Base-by-base conservation (phyloP, 2,797 vertebrate genomes). In the Loris lydekkerianus region DNA sequence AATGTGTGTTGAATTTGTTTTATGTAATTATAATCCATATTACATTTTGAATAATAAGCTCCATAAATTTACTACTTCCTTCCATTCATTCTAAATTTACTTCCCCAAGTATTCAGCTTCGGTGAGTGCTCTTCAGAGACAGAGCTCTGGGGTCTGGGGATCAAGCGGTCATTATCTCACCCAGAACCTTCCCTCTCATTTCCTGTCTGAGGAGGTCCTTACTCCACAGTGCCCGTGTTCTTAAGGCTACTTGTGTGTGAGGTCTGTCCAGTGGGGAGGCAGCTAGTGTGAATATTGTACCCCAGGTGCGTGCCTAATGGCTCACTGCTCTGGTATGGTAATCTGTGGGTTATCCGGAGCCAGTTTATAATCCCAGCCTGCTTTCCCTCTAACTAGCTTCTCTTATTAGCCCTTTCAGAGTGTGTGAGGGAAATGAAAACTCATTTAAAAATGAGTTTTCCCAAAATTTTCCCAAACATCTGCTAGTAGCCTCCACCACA, bases 361-460 rank as follows among this genome's bases (percentile, higher is more conserved):
- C 31, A 72, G 78, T 67, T 58, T 93, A 73, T 20, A 78, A 91
- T 87, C 10, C 34, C n/a, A 40, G 23, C 3, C 34, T 40, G 73
- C 15, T 69, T 85, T 21, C 13, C 1, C n/a, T 7, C 2, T 60
- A 81, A 93, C 56, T 49, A 60, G 6, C 70, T 91, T 92, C 67
- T 34, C 18, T 89, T 56, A n/a, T 21, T 61, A 25, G 73, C 21
- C 46, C 43, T 88, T 65, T 87, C 84, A 95, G 89, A 70, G 10
- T n/a, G 13, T 1, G 5, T 11, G 27, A 29, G 56, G 67, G 10
- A 2, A 76, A 53, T 91, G 46, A 10, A 94, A 21, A 75, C 31
- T 94, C 25, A 40, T 77, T 91, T 82, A 63, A 86, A 94, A 92
- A 80, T 34, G 34, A 34, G 34, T 72, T 60, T 86, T 69, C n/a